A percentile compares a stretch with the other conserved stretches of the same genome.
Evolutionary conservation across 2,797 vertebrate species (phyloP).

Genomic region (Gymnodraco acuticeps): DNA sequence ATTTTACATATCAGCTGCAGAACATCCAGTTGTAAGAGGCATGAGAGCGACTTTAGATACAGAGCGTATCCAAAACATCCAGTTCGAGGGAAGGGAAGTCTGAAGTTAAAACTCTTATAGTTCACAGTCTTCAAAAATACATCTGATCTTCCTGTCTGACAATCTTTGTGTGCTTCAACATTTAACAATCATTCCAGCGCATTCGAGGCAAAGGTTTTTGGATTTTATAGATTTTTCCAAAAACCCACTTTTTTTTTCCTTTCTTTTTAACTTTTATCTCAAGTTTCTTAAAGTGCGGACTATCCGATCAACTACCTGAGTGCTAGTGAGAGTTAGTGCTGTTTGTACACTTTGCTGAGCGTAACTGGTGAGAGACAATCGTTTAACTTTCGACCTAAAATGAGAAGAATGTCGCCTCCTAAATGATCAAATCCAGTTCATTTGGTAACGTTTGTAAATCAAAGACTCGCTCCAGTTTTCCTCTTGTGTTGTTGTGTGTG

Average conservation of each 20-base stretch:
- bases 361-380: conserved; percentile 21
- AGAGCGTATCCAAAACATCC: conserved; percentile 15
- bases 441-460: neutral
- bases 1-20: neutral
- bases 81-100: conserved; percentile 20
- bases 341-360: conserved; percentile 51
- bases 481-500: neutral
- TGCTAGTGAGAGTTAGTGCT: conserved; percentile 76
- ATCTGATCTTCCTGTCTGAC: conserved; percentile 59
- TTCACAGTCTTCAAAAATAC: conserved; percentile 69
- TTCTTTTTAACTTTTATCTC: conserved; percentile 40
- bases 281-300: conserved; percentile 83
- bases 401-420: neutral
- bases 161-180: conserved; percentile 53
- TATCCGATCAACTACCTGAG: conserved; percentile 82
- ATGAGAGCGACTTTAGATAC: conserved; percentile 1
- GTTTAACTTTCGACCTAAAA: neutral
- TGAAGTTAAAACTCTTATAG: conserved; percentile 4
- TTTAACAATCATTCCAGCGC: conserved; percentile 56
- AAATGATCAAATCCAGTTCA: conserved; percentile 15
- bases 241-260: conserved; percentile 30
- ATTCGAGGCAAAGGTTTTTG: conserved; percentile 36
- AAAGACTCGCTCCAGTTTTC: neutral
- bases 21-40: conserved; percentile 23
- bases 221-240: neutral